phyloP scores from a whole-genome alignment of 2,797 vertebrate genomes.

The Rallus crepitans region DNA sequence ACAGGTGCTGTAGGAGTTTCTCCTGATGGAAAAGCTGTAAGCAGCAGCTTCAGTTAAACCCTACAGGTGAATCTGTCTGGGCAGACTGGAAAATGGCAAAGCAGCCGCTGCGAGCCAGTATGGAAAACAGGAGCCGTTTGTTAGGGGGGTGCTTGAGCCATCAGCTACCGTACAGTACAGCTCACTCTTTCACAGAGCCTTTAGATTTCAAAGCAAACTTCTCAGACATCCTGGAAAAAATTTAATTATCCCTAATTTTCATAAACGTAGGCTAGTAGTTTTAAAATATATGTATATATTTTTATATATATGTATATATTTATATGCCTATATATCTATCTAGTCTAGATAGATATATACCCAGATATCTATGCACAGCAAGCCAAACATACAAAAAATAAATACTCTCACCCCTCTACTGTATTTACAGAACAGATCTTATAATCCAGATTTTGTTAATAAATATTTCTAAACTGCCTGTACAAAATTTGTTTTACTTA shows the following conservation, averaged over 20 bases:
- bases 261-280: conserved; percentile 65
- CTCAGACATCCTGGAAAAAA: conserved; percentile 67
- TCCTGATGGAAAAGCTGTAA: background rate
- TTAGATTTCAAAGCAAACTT: conserved; percentile 58
- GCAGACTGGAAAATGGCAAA: background rate
- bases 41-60: background rate
- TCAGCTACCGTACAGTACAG: background rate
- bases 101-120: background rate
- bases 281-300: conserved; percentile 72
- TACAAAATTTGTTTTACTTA: conserved; percentile 77
- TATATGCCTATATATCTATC: conserved; percentile 71
- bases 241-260: conserved; percentile 49
- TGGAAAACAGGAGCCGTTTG: background rate
- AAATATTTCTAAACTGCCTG: conserved; percentile 82
- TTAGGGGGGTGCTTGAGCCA: background rate
- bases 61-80: background rate
- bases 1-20: background rate
- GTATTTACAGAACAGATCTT: conserved; percentile 80
- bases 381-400: conserved; percentile 84
- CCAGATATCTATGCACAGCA: conserved; percentile 69
- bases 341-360: conserved; percentile 66
- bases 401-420: conserved; percentile 83
- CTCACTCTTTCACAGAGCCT: background rate
- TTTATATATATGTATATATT: conserved; percentile 67
- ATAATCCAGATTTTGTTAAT: conserved; percentile 83